Conservation (phyloP, 2,113 vertebrate species). For the Camelus bactrianus region DNA sequence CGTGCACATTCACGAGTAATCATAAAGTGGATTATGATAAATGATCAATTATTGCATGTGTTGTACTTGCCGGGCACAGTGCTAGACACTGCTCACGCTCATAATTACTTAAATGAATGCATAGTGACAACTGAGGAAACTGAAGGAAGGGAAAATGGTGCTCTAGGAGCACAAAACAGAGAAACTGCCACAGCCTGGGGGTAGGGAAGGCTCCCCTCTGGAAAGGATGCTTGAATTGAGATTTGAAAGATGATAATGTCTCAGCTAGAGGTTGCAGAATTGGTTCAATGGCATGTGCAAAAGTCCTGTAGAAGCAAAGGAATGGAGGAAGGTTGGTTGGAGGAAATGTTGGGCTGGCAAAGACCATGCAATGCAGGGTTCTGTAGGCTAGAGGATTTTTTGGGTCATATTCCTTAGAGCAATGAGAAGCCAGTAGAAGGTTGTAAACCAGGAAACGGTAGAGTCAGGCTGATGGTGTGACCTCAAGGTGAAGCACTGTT, state of each 20-base stretch:
- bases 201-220: not conserved
- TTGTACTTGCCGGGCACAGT: not conserved
- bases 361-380: not conserved
- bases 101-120: not conserved
- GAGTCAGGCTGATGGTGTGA: too few species aligned
- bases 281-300: not conserved
- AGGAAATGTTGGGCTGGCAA: not conserved
- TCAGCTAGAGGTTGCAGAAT: not conserved
- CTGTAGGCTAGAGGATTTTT: not conserved
- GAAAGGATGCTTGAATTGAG: not conserved
- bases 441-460: not conserved
- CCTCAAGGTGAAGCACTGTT: not conserved
- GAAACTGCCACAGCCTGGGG: not conserved
- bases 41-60: fast-evolving
- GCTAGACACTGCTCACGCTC: not conserved
- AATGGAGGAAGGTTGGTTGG: not conserved
- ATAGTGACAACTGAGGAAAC: not conserved
- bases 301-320: not conserved
- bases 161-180: too few species aligned
- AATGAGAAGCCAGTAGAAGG: not conserved
- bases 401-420: not conserved
- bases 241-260: not conserved
- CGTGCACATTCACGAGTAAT: not conserved
- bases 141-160: not conserved
- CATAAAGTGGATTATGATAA: not conserved